phyloP scores from a whole-genome alignment of 2,113 vertebrate genomes.

The Gambusia holbrooki region DNA sequence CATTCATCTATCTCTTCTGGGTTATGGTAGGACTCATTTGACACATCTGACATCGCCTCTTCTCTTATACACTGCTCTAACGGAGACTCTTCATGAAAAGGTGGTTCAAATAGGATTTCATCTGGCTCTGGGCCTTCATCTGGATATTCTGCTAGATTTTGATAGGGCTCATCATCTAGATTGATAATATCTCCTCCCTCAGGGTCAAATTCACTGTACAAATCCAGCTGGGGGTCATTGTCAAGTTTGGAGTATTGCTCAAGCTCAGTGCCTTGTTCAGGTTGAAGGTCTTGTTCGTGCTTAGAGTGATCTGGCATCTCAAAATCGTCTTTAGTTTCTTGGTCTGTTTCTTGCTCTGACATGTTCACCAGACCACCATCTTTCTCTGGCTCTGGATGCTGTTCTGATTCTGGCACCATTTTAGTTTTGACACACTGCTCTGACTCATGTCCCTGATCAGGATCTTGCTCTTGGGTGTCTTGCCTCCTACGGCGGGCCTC shows the following conservation, averaged over 20 bases:
- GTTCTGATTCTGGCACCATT: neutral
- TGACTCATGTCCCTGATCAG: slow-evolving; percentile 25
- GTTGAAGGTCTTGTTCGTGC: slow-evolving; percentile 14
- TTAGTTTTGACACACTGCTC: neutral
- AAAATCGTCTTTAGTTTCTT: slow-evolving; percentile 5
- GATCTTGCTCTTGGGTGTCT: slow-evolving; percentile 57
- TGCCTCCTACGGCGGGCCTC: slow-evolving; percentile 62
- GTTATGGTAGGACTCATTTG: slow-evolving; percentile 75
- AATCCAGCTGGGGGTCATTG: slow-evolving; percentile 19
- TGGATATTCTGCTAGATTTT: slow-evolving; percentile 36
- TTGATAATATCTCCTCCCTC: slow-evolving; percentile 19
- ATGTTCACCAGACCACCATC: slow-evolving; percentile 7
- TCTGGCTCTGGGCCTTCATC: slow-evolving; percentile 41
- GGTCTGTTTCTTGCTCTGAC: neutral
- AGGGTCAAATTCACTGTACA: slow-evolving; percentile 30
- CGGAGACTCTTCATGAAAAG: slow-evolving; percentile 57
- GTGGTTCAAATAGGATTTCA: slow-evolving; percentile 43
- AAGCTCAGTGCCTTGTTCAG: slow-evolving; percentile 17
- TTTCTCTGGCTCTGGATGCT: neutral
- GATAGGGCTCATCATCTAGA: slow-evolving; percentile 42
- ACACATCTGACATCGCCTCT: slow-evolving; percentile 76
- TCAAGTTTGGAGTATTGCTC: neutral
- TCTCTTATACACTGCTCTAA: slow-evolving; percentile 72
- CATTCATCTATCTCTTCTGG: slow-evolving; percentile 75
- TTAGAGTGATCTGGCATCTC: neutral